Evolutionary conservation across 1,140 invertebrate species (phyloP).

Genomic region (Heliconius hermathena): DNA sequence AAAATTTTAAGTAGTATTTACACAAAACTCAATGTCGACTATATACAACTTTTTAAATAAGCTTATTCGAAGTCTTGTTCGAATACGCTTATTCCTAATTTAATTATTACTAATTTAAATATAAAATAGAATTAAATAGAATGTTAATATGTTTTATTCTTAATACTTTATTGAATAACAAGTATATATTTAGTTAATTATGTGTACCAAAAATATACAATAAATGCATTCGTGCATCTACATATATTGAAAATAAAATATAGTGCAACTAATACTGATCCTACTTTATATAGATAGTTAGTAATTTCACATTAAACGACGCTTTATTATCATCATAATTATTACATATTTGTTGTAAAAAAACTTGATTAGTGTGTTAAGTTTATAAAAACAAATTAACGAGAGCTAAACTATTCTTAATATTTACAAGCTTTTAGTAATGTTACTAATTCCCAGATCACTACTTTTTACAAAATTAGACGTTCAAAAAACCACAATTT

Average conservation of each 20-base stretch:
- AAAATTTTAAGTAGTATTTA: conserved; percentile 42
- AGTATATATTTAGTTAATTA: neutral
- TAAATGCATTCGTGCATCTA: neutral
- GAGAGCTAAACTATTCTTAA: neutral
- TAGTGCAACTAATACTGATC: neutral
- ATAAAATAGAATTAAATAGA: neutral
- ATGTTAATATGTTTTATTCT: neutral
- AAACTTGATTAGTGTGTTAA: no score
- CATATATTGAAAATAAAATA: neutral
- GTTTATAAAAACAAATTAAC: neutral
- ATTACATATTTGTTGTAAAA: neutral
- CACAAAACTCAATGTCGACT: neutral
- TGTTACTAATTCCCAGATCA: neutral
- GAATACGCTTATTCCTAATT: no score
- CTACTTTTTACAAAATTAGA: conserved; percentile 30
- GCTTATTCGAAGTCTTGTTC: no score
- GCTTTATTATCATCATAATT: neutral
- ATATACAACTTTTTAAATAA: neutral
- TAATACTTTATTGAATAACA: neutral
- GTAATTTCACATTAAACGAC: neutral
- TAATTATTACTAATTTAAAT: neutral
- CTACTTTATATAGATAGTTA: neutral
- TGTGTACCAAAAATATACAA: neutral
- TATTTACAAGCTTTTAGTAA: neutral
- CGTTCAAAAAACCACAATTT: conserved; percentile 18